Evolutionary conservation across 2,888 invertebrate species (phyloP).

Genomic region (Stenoptilia bipunctidactyla): DNA sequence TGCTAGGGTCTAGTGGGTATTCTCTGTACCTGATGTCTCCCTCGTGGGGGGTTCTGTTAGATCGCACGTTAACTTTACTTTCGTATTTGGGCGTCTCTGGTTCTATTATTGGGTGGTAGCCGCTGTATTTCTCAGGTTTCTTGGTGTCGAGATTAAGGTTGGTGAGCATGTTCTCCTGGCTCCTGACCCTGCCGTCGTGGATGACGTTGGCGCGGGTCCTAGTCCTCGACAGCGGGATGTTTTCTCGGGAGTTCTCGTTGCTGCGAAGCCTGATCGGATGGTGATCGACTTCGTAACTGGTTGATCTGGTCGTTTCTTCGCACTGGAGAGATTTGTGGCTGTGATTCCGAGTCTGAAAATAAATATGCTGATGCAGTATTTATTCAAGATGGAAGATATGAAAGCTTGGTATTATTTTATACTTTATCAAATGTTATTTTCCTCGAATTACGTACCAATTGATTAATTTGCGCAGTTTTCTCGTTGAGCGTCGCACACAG

Average conservation of each 20-base stretch:
- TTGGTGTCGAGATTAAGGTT: background rate
- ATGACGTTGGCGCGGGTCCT: constrained; percentile 36
- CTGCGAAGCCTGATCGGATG: constrained; percentile 27
- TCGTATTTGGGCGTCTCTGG: constrained; percentile 22
- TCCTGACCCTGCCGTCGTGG: constrained; percentile 17
- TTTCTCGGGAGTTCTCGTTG: constrained; percentile 29
- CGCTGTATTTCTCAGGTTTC: background rate
- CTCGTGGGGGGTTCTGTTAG: background rate
- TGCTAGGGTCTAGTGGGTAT: constrained; percentile 14
- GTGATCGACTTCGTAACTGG: constrained; percentile 23
- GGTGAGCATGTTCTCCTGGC: constrained; percentile 19
- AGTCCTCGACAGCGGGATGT: constrained; percentile 26
- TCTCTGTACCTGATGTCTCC: background rate
- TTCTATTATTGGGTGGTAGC: constrained; percentile 4
- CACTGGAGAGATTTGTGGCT: constrained; percentile 60
- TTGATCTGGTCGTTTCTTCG: constrained; percentile 17
- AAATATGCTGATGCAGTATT: no score
- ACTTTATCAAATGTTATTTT: no score
- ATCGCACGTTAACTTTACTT: constrained; percentile 29
- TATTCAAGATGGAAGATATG: no score
- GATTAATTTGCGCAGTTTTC: constrained; percentile 11
- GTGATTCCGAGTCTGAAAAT: constrained; percentile 36
- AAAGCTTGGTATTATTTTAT: no score
- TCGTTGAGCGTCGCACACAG: constrained; percentile 24
- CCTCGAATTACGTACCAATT: background rate